These are phyloP conservation scores for Mixornis gularis DNA, from an alignment of 2,113 vertebrate species.

Conservation along the genomic window DNA sequence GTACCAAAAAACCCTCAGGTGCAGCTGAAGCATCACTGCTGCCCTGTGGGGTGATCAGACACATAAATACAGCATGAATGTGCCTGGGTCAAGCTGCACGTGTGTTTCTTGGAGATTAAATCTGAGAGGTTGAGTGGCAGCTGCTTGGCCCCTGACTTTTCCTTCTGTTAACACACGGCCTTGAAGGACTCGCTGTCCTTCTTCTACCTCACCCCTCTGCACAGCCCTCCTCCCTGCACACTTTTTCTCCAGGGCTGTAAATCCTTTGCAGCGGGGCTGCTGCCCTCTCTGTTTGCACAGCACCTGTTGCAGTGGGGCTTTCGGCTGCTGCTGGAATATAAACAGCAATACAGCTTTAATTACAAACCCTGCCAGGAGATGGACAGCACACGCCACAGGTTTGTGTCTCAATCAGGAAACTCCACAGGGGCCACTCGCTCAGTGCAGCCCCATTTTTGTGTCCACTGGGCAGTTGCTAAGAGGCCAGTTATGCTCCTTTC, in stretches of 20 bases:
- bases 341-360: constrained; percentile 26
- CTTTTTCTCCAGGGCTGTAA: background rate
- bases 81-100: accelerated
- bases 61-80: background rate
- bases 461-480: background rate
- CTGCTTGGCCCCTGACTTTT: background rate
- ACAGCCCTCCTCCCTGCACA: background rate
- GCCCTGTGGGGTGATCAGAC: accelerated
- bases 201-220: background rate
- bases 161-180: background rate
- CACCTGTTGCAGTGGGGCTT: background rate
- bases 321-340: constrained; percentile 24
- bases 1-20: background rate
- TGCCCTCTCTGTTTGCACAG: constrained; percentile 29
- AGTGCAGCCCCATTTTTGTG: background rate
- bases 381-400: background rate
- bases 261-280: background rate
- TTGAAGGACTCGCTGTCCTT: background rate
- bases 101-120: background rate
- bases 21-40: background rate
- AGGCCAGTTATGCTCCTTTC: background rate
- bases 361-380: background rate
- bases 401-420: constrained; percentile 29
- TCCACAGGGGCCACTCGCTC: background rate
- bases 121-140: background rate